A percentile compares a stretch with the other conserved stretches of the same genome.
Evolutionary conservation across 2,888 invertebrate species (phyloP).

Genomic region (Gordius sp.): DNA sequence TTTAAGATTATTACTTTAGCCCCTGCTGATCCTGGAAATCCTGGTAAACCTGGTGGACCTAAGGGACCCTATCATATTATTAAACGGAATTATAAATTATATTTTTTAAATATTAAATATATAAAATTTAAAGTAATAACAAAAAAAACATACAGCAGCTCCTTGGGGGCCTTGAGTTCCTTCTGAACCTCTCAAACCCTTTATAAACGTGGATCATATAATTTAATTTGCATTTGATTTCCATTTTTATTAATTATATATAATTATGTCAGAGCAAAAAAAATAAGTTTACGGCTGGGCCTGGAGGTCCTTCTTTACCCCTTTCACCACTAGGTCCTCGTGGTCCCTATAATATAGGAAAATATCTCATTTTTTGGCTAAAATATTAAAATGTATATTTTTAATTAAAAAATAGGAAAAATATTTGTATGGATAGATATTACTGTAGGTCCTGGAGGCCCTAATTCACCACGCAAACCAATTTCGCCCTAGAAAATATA

Average conservation of each 20-base stretch:
- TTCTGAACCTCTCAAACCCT: conserved; percentile 3
- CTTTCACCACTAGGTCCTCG: not conserved
- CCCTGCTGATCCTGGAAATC: conserved; percentile 13
- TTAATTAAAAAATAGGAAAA: not conserved
- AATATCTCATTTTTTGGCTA: too few species aligned
- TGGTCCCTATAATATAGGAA: too few species aligned
- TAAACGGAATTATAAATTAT: conserved; percentile 8
- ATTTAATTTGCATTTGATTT: not conserved
- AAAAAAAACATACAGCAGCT: conserved; percentile 1
- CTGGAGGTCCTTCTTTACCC: conserved; percentile 4
- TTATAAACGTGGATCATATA: not conserved
- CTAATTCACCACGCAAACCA: conserved; percentile 1
- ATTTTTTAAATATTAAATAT: conserved; percentile 1
- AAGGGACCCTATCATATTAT: not conserved
- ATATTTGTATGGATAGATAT: not conserved
- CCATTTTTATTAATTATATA: not conserved
- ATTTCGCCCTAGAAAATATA: not conserved
- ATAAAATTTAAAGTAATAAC: not conserved
- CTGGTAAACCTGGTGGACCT: conserved; percentile 1
- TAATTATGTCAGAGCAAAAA: not conserved
- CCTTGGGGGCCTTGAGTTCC: conserved; percentile 13
- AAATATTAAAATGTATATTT: too few species aligned
- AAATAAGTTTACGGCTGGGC: conserved; percentile 1
- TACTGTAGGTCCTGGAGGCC: conserved; percentile 4
- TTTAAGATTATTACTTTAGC: not conserved